These are phyloP conservation scores for Astyanax mexicanus DNA, from an alignment of 2,797 vertebrate genomes.

Conservation along the genomic window DNA sequence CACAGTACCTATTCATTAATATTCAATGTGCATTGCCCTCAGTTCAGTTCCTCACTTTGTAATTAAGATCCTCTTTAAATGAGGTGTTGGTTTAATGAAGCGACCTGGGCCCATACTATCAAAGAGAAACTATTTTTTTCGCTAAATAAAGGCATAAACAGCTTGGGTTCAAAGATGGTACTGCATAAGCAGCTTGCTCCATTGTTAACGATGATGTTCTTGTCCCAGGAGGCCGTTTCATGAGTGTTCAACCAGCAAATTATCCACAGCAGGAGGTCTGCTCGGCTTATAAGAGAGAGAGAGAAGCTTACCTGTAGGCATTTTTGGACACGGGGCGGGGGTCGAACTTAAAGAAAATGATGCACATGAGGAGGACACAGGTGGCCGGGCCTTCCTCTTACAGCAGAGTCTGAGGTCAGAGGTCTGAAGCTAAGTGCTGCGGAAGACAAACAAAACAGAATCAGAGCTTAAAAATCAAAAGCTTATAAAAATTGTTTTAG, in stretches of 20 bases:
- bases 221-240: neutral
- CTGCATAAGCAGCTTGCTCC: neutral
- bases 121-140: neutral
- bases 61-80: conserved; percentile 19
- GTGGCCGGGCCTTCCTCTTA: conserved; percentile 36
- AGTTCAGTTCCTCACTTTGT: conserved; percentile 2
- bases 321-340: conserved; percentile 95
- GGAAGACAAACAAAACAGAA: neutral
- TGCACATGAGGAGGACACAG: conserved; percentile 86
- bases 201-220: neutral
- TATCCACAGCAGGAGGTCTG: no score
- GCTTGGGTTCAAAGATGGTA: neutral
- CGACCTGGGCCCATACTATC: neutral
- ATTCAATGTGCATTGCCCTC: neutral
- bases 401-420: conserved; percentile 11
- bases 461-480: no score
- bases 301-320: conserved; percentile 90
- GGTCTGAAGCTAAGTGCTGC: conserved; percentile 63
- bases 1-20: neutral
- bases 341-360: conserved; percentile 98
- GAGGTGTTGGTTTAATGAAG: neutral
- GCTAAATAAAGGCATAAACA: neutral
- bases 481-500: no score
- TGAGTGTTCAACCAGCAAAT: neutral
- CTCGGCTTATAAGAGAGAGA: neutral